These are phyloP conservation scores for Coenobita brevimanus DNA, from an alignment of 1,140 invertebrate species.

Conservation along the genomic window DNA sequence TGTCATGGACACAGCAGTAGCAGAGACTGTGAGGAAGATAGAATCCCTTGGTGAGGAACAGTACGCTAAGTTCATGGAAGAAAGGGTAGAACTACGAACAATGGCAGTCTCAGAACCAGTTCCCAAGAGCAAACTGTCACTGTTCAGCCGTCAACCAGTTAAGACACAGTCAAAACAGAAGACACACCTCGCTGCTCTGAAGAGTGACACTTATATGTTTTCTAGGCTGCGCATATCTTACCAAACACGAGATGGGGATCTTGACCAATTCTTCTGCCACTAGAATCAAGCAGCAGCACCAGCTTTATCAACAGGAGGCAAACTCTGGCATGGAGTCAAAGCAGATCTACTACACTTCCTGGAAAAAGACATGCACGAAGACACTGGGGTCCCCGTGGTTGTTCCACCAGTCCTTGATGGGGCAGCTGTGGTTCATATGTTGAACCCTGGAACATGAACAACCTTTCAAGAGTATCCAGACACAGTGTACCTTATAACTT, in stretches of 20 bases:
- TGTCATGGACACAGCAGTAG: too few relatives aligned
- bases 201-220: too few relatives aligned
- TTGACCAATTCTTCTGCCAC: conserved; percentile 38
- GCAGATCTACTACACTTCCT: conserved; percentile 6
- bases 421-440: background rate
- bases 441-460: background rate
- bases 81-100: conserved; percentile 2
- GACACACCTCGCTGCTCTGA: too few relatives aligned
- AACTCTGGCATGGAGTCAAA: conserved; percentile 4
- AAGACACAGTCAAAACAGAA: too few relatives aligned
- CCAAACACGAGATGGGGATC: too few relatives aligned
- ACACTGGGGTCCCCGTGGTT: background rate
- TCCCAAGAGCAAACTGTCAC: conserved; percentile 21
- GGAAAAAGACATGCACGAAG: background rate
- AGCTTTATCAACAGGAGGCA: conserved; percentile 14
- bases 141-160: too few relatives aligned
- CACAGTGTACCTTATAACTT: background rate
- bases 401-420: background rate
- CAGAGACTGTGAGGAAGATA: too few relatives aligned
- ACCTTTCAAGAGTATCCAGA: background rate
- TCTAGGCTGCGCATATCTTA: too few relatives aligned
- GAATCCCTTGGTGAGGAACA: too few relatives aligned
- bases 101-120: conserved; percentile 19
- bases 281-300: conserved; percentile 23
- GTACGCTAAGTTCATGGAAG: conserved; percentile 26